A percentile compares a stretch with the other conserved stretches of the same genome.
These are phyloP conservation scores for Sebastes iracundus DNA, from an alignment of 2,797 vertebrate genomes.

Conservation along the genomic window DNA sequence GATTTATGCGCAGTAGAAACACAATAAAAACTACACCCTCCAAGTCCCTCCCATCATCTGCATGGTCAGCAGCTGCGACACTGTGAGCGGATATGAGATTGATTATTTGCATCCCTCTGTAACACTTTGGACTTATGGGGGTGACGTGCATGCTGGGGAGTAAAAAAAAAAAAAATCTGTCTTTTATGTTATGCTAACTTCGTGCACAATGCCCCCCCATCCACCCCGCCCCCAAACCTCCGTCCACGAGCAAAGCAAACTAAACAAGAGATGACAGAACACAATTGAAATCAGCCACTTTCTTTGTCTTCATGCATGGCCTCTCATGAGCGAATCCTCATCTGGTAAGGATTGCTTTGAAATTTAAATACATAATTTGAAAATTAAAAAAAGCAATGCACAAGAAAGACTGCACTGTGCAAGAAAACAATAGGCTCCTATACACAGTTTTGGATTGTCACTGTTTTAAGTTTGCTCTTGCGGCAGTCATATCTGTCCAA, in stretches of 20 bases:
- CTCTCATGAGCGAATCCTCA: slow-evolving; percentile 73
- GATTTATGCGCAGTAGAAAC: slow-evolving; percentile 44
- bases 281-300: slow-evolving; percentile 82
- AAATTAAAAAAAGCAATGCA: slow-evolving; percentile 62
- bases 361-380: slow-evolving; percentile 80
- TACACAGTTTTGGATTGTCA: slow-evolving; percentile 53
- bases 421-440: slow-evolving; percentile 79
- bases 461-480: slow-evolving; percentile 65
- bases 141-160: slow-evolving; percentile 13
- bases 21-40: slow-evolving; percentile 34
- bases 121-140: slow-evolving; percentile 23
- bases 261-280: slow-evolving; percentile 74
- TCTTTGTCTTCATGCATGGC: slow-evolving; percentile 79
- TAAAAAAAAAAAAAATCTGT: slow-evolving; percentile 10
- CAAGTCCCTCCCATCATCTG: slow-evolving; percentile 32
- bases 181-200: slow-evolving; percentile 58
- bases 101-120: slow-evolving; percentile 27
- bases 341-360: slow-evolving; percentile 83
- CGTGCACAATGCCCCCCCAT: slow-evolving; percentile 22
- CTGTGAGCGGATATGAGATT: slow-evolving; percentile 10
- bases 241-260: slow-evolving; percentile 46
- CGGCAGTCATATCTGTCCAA: slow-evolving; percentile 61
- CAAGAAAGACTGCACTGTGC: slow-evolving; percentile 70
- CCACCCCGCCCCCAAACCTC: slow-evolving; percentile 10
- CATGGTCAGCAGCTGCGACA: slow-evolving; percentile 36